Evolutionary conservation across 1,140 invertebrate genomes (phyloP).

Genomic region (Bombus pascuorum): DNA sequence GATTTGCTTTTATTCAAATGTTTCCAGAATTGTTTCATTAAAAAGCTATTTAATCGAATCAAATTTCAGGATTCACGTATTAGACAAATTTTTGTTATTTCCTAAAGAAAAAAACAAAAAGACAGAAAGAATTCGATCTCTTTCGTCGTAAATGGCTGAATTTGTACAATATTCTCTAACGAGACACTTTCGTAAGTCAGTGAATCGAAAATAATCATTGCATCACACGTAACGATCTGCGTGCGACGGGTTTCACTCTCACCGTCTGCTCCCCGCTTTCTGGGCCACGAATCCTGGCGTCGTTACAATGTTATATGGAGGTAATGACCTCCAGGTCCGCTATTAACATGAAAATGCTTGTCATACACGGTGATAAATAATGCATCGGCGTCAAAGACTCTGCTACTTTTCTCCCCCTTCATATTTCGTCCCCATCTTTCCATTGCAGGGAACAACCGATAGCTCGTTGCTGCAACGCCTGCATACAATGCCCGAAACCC

Average conservation of each 20-base stretch:
- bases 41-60: background rate
- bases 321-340: slow-evolving; percentile 64
- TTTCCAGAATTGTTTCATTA: background rate
- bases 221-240: background rate
- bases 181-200: background rate
- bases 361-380: slow-evolving; percentile 75
- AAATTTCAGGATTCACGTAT: too few relatives aligned
- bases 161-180: slow-evolving; percentile 11
- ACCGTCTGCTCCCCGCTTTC: background rate
- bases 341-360: slow-evolving; percentile 75
- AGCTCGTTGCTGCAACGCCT: slow-evolving; percentile 41
- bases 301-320: slow-evolving; percentile 43
- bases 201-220: slow-evolving; percentile 27
- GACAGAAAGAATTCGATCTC: background rate
- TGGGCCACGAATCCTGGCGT: slow-evolving; percentile 25
- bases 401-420: slow-evolving; percentile 33
- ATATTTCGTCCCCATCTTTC: slow-evolving; percentile 20
- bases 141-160: background rate
- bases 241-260: slow-evolving; percentile 7
- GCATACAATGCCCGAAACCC: slow-evolving; percentile 9
- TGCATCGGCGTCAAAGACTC: slow-evolving; percentile 66
- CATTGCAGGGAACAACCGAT: slow-evolving; percentile 52
- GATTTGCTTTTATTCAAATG: background rate
- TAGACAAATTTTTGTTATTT: background rate
- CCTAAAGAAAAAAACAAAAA: background rate